phyloP scores from a whole-genome alignment of 1,140 invertebrate species.

The Neotoxoptera formosana region DNA sequence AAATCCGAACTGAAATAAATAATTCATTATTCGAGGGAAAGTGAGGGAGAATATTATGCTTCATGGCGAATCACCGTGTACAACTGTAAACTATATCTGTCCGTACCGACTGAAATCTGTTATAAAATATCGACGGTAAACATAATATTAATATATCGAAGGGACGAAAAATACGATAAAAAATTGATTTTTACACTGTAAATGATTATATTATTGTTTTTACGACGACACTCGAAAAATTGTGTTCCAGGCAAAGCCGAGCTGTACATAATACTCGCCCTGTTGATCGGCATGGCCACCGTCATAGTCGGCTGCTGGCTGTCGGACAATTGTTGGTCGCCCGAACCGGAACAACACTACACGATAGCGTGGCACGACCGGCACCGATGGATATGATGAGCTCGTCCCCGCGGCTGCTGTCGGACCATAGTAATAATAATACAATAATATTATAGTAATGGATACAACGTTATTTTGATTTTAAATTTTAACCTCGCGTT shows the following conservation, averaged over 20 bases:
- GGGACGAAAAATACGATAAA: too few relatives aligned
- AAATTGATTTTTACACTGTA: too few relatives aligned
- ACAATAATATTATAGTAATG: neutral
- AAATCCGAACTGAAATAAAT: neutral
- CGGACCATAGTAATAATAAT: neutral
- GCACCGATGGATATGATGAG: constrained; percentile 24
- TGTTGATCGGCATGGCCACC: constrained; percentile 74
- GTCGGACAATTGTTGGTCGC: constrained; percentile 78
- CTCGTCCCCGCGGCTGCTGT: neutral
- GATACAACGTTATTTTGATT: neutral
- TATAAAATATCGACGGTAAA: neutral
- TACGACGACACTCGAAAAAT: neutral
- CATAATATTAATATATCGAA: too few relatives aligned
- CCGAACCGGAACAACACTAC: constrained; percentile 72
- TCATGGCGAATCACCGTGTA: too few relatives aligned
- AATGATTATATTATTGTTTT: too few relatives aligned
- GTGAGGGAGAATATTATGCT: too few relatives aligned
- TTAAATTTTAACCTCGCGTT: neutral
- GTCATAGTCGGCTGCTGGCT: constrained; percentile 78
- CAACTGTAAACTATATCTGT: too few relatives aligned
- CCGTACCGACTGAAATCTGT: neutral
- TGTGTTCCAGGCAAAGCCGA: constrained; percentile 72
- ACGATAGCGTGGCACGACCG: constrained; percentile 70
- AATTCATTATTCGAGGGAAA: neutral
- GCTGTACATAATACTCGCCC: constrained; percentile 74